These are phyloP conservation scores for Austrolebias charrua DNA, from an alignment of 2,797 vertebrate genomes.

Conservation along the genomic window DNA sequence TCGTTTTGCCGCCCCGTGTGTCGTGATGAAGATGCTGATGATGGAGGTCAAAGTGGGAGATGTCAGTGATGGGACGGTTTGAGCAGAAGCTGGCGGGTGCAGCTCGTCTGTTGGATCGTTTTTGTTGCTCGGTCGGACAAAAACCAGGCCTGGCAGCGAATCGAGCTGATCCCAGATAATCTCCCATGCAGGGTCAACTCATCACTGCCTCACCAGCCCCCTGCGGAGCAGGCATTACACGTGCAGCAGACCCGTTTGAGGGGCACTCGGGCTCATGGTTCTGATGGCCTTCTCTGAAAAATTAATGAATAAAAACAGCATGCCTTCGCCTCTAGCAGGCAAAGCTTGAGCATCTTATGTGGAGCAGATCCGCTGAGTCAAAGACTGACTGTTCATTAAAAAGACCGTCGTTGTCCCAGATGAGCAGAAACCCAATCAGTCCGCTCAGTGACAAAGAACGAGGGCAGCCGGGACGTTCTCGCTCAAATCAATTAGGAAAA, in stretches of 20 bases:
- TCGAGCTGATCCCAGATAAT: conserved; percentile 62
- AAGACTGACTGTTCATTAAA: conserved; percentile 28
- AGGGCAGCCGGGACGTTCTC: conserved; percentile 35
- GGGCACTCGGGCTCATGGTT: conserved; percentile 23
- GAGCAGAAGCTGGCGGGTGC: conserved; percentile 31
- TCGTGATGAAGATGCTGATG: conserved; percentile 11
- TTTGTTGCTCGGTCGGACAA: conserved; percentile 13
- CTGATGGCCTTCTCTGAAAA: conserved; percentile 11
- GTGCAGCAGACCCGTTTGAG: conserved; percentile 27
- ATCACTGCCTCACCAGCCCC: conserved; percentile 61
- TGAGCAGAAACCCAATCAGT: conserved; percentile 49
- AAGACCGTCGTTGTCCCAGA: conserved; percentile 29
- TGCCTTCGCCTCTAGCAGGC: neutral
- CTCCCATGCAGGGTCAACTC: conserved; percentile 55
- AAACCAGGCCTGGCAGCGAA: conserved; percentile 32
- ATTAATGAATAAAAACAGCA: neutral
- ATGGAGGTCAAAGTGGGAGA: conserved; percentile 49
- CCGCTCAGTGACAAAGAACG: conserved; percentile 35
- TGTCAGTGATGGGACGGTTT: conserved; percentile 61
- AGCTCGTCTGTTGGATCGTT: neutral
- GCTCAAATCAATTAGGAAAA: conserved; percentile 54
- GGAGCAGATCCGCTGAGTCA: conserved; percentile 3
- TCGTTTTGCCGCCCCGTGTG: neutral
- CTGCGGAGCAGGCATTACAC: conserved; percentile 51
- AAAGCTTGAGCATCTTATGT: conserved; percentile 3